A percentile compares a stretch with the other conserved stretches of the same genome.
Evolutionary conservation across 2,113 vertebrate genomes (phyloP).

Genomic region (Strigops habroptila): DNA sequence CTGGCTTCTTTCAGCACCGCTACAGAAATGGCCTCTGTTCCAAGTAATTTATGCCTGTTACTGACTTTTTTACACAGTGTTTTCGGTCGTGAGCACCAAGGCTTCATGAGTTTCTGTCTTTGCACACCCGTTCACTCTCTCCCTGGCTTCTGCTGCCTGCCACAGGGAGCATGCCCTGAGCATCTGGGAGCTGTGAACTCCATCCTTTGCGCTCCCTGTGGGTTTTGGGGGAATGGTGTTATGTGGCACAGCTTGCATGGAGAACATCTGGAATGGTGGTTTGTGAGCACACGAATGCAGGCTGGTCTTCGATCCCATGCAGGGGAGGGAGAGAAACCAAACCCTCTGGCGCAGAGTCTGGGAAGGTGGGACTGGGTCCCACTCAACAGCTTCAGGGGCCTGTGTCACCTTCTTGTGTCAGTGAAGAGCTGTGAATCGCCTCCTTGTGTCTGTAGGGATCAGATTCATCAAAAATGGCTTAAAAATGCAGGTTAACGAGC

Average conservation of each 20-base stretch:
- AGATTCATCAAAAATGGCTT: neutral
- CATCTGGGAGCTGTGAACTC: accelerated
- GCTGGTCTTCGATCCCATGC: neutral
- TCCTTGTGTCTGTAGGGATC: neutral
- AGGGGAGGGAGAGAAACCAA: neutral
- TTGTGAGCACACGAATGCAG: accelerated
- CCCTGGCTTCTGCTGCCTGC: accelerated
- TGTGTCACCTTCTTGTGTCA: accelerated
- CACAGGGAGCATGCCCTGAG: neutral
- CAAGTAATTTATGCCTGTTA: neutral
- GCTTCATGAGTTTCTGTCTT: neutral
- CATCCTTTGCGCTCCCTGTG: neutral
- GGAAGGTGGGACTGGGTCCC: neutral
- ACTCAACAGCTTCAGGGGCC: neutral
- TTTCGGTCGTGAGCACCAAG: accelerated
- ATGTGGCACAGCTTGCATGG: neutral
- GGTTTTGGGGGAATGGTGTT: neutral
- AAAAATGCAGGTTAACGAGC: neutral
- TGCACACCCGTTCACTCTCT: accelerated
- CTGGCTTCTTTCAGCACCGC: accelerated
- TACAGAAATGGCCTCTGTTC: accelerated
- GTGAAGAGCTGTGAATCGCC: neutral
- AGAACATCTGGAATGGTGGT: accelerated
- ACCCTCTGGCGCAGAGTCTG: accelerated
- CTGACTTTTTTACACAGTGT: accelerated